A percentile compares a stretch with the other conserved stretches of the same genome.
These are phyloP conservation scores for Cyprinodon tularosa DNA, from an alignment of 2,113 vertebrate species.

Conservation along the genomic window DNA sequence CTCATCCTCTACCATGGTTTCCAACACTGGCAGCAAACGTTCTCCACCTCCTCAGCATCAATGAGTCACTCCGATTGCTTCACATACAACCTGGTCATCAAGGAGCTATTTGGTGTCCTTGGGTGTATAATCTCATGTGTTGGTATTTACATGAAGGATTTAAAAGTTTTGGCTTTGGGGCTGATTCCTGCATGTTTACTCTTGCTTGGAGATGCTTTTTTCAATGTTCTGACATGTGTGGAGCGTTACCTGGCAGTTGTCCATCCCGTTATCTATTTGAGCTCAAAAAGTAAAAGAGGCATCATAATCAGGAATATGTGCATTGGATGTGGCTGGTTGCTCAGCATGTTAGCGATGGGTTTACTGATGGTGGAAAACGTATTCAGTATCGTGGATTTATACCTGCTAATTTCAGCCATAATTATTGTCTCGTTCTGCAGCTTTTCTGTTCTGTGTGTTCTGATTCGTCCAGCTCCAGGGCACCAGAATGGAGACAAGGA, in stretches of 20 bases:
- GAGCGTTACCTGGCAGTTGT: conserved; percentile 21
- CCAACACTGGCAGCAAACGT: background rate
- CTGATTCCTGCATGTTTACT: background rate
- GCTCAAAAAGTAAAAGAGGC: conserved; percentile 3
- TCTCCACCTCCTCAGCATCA: background rate
- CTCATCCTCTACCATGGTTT: background rate
- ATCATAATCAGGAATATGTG: conserved; percentile 8
- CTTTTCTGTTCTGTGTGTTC: conserved; percentile 14
- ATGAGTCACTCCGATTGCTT: conserved; percentile 12
- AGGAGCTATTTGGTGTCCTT: background rate
- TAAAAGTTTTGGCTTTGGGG: fast-evolving
- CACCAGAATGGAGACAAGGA: background rate
- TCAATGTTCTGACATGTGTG: conserved; percentile 15
- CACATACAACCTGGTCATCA: conserved; percentile 1
- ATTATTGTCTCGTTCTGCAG: conserved; percentile 7
- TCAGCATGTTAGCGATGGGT: background rate
- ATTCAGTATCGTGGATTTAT: background rate
- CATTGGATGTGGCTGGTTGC: background rate
- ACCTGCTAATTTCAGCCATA: background rate
- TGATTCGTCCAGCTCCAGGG: conserved; percentile 16
- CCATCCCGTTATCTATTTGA: background rate
- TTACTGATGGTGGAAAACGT: background rate
- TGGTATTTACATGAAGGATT: background rate
- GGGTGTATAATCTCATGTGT: background rate
- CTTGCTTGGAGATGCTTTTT: background rate